phyloP scores from a whole-genome alignment of 2,113 vertebrate genomes.

The Geococcyx californianus region DNA sequence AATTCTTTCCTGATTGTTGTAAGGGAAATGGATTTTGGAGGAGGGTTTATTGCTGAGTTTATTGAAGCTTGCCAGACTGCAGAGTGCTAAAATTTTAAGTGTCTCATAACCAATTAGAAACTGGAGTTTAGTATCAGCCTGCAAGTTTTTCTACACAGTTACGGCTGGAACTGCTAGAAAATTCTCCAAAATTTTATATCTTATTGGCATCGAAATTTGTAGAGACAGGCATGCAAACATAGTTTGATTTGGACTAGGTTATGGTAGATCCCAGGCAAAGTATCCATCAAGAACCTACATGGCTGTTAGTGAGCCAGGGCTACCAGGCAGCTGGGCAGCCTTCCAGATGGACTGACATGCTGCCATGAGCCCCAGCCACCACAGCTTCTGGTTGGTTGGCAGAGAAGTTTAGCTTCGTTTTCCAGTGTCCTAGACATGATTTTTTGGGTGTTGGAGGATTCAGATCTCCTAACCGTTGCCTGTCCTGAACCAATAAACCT shows the following conservation, averaged over 20 bases:
- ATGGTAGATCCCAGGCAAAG: background rate
- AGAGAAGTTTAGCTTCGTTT: background rate
- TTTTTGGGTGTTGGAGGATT: background rate
- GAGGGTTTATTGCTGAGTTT: background rate
- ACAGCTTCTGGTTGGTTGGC: background rate
- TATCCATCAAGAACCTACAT: background rate
- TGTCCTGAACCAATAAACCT: background rate
- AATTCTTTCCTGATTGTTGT: background rate
- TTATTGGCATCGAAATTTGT: background rate
- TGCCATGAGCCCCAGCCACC: background rate
- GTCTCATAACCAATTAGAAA: background rate
- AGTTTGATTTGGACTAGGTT: background rate
- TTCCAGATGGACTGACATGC: background rate
- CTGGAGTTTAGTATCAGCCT: background rate
- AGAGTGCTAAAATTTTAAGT: background rate
- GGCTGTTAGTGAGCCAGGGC: background rate
- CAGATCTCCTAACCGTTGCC: background rate
- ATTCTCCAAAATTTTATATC: background rate
- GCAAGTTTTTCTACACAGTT: background rate
- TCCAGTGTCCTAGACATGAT: background rate
- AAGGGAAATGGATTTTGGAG: background rate
- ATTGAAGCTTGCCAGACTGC: background rate
- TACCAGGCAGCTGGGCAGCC: background rate
- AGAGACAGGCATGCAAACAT: background rate
- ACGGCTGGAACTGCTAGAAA: background rate